Evolutionary conservation across 2,888 invertebrate genomes (phyloP), one percentile per base, ranked within the genome.

Genomic region (Eupithecia insigniata): DNA sequence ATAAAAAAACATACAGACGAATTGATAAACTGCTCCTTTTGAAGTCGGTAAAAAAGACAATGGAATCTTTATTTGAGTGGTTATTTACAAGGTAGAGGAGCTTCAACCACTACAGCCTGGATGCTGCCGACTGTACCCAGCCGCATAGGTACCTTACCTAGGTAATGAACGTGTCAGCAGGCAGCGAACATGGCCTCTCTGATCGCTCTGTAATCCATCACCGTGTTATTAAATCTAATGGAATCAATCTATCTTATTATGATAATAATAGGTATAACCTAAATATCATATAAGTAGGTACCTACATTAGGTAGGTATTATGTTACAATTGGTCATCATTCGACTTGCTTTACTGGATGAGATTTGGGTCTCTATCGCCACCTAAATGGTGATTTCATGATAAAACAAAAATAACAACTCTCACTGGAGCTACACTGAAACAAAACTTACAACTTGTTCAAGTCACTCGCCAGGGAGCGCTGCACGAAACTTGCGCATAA

Each of bases 401-500:
- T 8, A 46, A 2, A 46, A 46, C n/a, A n/a, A 46, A 46, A 46
- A 43, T 12, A 36, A 36, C 2, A 36, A 36, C 36, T 4, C n/a
- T 46, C 8, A 8, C n/a, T 22, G 2, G 12, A 51, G 51, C 34
- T 12, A 10, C 22, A 60, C 28, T 30, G 34, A 51, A 39, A 32
- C 36, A 55, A 34, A 66, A 66, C 46, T 26, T 16, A 1, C 34
- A 61, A 64, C 43, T 66, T 66, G 66, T 58, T 30, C 22, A 18
- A 32, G 8, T 30, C 62, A n/a, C 28, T 61, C 62, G 62, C 71
- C 62, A 51, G 62, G 67, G 62, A 22, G 67, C 71, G 62, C 36
- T 30, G 51, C 71, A 67, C 34, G 14, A 39, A 66, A 66, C 70
- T 80, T 71, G 64, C 73, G 84, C 83, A 82, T 83, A 85, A 85